A percentile compares a stretch with the other conserved stretches of the same genome.
phyloP scores from a whole-genome alignment of 2,888 invertebrate genomes.

The Meteorus colon region DNA sequence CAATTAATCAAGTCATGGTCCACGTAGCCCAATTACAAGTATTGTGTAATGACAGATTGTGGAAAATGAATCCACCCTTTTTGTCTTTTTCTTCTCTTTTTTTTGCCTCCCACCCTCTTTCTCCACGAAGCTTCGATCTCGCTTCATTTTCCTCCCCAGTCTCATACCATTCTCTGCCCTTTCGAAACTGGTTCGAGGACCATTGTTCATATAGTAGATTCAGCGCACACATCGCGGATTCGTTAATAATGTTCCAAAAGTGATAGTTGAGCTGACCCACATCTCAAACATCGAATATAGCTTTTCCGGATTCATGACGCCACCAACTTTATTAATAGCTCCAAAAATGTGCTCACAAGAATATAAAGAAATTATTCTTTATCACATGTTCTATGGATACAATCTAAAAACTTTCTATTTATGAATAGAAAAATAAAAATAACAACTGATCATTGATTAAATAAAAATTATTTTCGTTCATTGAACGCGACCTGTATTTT shows the following conservation, averaged over 20 bases:
- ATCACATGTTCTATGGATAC: neutral
- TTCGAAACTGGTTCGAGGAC: conserved; percentile 23
- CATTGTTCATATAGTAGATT: conserved; percentile 31
- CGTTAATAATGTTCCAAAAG: conserved; percentile 45
- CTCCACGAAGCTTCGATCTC: neutral
- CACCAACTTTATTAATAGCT: conserved; percentile 33
- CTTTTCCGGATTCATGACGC: conserved; percentile 17
- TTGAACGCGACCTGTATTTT: conserved; percentile 26
- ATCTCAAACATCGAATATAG: conserved; percentile 36
- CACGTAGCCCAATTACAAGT: neutral
- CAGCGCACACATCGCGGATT: conserved; percentile 37
- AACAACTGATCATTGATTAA: too few species aligned
- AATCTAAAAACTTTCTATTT: too few species aligned
- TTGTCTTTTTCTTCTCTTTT: neutral
- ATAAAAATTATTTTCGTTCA: too few species aligned
- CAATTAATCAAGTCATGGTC: conserved; percentile 8
- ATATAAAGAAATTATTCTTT: neutral
- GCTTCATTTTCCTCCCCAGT: neutral
- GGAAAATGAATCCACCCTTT: neutral
- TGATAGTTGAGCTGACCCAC: conserved; percentile 30
- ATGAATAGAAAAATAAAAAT: too few species aligned
- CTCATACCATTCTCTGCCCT: neutral
- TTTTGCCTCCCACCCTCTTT: neutral
- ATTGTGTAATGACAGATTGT: neutral
- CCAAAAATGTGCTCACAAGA: neutral